Evolutionary conservation across 2,888 invertebrate species (phyloP), one percentile per base, ranked within the genome.

Genomic region (Lasioglossum leucozonium): DNA sequence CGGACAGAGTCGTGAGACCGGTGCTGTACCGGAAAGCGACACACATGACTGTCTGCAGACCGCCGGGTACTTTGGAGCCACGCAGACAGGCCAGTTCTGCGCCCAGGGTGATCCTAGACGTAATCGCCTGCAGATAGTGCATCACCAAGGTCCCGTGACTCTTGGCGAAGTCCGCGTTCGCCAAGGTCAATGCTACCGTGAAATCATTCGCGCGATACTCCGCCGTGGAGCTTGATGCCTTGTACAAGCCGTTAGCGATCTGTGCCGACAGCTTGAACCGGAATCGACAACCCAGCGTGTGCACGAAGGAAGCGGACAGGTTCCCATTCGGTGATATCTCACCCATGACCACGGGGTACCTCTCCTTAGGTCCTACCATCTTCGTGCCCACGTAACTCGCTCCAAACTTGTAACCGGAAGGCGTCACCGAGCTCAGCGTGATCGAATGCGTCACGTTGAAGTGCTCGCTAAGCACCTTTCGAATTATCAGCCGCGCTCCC

Each of bases 1-100:
- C 97, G 0, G 97, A 97, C 91, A 97, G 95, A 90, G 97, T 97
- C 0, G 96, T 96, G 90, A 96, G 96, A 93, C 96, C 96, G 10
- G 95, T 96, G 78, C 95, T 94, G 91, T 96, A 96, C 82, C 96
- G 95, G 78, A 92, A 91, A 22, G 95, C 95, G 5, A 82, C 83
- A 18, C 93, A 92, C 87, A 94, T 89, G 8, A 93, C 90, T 0
- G 93, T 91, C 72, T 92, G 91, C 74, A 91, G 91, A 11, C 90
- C 91, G 4, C 90, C 88, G 3, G 92, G 92, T 44, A 93, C 82
- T 75, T 85, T 88, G 0, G 91, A 83, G 13, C 92, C 92, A 22
- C 91, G 90, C 30, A 91, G 86, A 77, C 91, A 93, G 1, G 94
- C 93, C 16, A 95, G 72, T 85, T 95, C 95, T 2, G 91, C 92